Percentiles rank a stretch among this genome's conserved stretches.
These are phyloP conservation scores for Porites evermanni DNA, from an alignment of 92 coral and sea anemone species.

Conservation along the genomic window DNA sequence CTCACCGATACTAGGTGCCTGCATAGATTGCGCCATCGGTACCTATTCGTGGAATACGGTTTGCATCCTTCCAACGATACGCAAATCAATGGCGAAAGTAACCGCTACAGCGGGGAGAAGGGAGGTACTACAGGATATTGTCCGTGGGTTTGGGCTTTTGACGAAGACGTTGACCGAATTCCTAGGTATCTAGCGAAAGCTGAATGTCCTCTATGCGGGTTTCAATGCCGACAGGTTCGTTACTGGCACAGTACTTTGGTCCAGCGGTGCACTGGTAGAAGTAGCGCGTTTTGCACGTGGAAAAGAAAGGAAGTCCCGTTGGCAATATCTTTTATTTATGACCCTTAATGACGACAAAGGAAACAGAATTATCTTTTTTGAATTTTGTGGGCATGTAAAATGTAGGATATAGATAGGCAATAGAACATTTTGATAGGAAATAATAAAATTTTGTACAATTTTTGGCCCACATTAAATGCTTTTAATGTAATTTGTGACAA, in stretches of 20 bases:
- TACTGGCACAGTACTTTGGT: conserved; percentile 52
- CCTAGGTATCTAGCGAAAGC: conserved; percentile 60
- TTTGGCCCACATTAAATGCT: neutral
- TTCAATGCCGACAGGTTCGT: conserved; percentile 34
- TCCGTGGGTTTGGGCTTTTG: conserved; percentile 58
- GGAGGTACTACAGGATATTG: conserved; percentile 34
- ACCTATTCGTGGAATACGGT: conserved; percentile 18
- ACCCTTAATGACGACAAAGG: neutral
- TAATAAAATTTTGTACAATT: too few relatives aligned
- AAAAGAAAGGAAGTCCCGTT: conserved; percentile 1
- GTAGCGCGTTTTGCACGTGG: conserved; percentile 9
- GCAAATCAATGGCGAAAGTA: neutral
- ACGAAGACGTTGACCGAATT: conserved; percentile 35
- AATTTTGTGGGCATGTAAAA: too few relatives aligned
- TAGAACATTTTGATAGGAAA: neutral
- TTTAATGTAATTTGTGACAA: too few relatives aligned
- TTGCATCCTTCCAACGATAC: conserved; percentile 3
- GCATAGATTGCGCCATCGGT: neutral
- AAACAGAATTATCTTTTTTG: too few relatives aligned
- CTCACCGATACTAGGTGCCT: conserved; percentile 21
- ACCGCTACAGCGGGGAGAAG: neutral
- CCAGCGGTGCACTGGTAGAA: conserved; percentile 28
- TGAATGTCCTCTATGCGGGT: conserved; percentile 39
- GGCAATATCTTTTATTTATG: conserved; percentile 47
- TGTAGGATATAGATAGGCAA: too few relatives aligned